Evolutionary conservation across 1,140 invertebrate genomes (phyloP).

Genomic region (Dreissena polymorpha): DNA sequence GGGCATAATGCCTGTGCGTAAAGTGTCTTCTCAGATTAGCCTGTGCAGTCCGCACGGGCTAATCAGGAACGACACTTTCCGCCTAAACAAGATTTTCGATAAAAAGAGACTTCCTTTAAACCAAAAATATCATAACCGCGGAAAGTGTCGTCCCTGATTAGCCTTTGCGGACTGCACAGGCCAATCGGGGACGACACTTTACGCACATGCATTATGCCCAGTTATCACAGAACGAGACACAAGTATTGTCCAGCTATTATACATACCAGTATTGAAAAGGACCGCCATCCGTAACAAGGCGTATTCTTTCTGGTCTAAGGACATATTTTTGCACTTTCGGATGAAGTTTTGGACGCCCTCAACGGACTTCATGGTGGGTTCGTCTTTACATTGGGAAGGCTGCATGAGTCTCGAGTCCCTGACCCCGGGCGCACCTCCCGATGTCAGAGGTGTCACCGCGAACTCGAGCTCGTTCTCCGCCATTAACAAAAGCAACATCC

Average conservation of each 20-base stretch:
- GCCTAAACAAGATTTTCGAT: too few species aligned
- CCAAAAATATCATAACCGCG: too few species aligned
- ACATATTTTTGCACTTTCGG: conserved; percentile 75
- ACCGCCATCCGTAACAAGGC: conserved; percentile 75
- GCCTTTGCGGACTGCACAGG: too few species aligned
- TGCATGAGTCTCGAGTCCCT: not conserved
- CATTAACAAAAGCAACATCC: conserved; percentile 76
- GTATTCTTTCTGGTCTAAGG: conserved; percentile 75
- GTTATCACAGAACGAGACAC: too few species aligned
- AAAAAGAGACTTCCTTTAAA: too few species aligned
- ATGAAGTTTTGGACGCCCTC: conserved; percentile 76
- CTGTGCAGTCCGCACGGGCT: too few species aligned
- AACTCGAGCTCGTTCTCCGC: conserved; percentile 78
- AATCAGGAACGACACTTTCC: too few species aligned
- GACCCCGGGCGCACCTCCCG: conserved; percentile 26
- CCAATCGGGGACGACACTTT: too few species aligned
- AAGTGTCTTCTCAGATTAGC: too few species aligned
- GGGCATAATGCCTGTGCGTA: too few species aligned
- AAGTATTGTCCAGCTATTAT: not conserved
- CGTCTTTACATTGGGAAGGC: conserved; percentile 65
- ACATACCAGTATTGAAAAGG: conserved; percentile 77
- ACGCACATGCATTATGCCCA: too few species aligned
- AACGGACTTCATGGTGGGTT: conserved; percentile 77
- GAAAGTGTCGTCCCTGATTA: too few species aligned
- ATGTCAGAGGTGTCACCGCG: conserved; percentile 73